Evolutionary conservation across 2,113 vertebrate species (phyloP).

Genomic region (Silurus meridionalis): DNA sequence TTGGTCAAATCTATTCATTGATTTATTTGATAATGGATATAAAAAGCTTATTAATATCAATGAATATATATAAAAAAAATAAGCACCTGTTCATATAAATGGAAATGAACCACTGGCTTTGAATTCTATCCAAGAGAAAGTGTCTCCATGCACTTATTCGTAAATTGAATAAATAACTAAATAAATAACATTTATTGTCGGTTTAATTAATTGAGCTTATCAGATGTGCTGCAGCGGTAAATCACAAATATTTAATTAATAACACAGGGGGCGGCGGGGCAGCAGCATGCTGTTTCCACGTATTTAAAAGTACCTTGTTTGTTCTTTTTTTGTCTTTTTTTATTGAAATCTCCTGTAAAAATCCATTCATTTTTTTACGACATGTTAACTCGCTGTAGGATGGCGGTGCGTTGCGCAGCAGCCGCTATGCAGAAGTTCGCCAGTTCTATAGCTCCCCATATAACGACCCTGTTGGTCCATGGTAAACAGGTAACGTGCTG

Average conservation of each 20-base stretch:
- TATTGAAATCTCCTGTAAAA: conserved; percentile 11
- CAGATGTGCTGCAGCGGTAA: not conserved
- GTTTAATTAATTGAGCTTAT: not conserved
- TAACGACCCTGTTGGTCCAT: conserved; percentile 95
- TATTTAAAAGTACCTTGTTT: not conserved
- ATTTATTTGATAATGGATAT: too few species aligned
- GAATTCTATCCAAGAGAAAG: not conserved
- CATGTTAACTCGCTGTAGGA: conserved; percentile 70
- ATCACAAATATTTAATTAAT: not conserved
- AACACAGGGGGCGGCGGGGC: not conserved
- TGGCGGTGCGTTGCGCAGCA: conserved; percentile 88
- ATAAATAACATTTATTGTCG: not conserved
- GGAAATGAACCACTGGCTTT: not conserved
- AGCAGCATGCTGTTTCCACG: not conserved
- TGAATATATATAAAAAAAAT: too few species aligned
- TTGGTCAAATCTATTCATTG: too few species aligned
- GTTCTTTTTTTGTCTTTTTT: conserved; percentile 15
- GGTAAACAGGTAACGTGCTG: conserved; percentile 92
- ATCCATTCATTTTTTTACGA: conserved; percentile 24
- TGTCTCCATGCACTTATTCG: not conserved
- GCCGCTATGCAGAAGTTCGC: conserved; percentile 87
- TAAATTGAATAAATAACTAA: too few species aligned
- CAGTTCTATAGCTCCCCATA: conserved; percentile 92
- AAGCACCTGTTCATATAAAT: not conserved
- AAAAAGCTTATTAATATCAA: too few species aligned